phyloP scores from a whole-genome alignment of 92 coral and sea anemone species.

The Epizoanthus fatuus region DNA sequence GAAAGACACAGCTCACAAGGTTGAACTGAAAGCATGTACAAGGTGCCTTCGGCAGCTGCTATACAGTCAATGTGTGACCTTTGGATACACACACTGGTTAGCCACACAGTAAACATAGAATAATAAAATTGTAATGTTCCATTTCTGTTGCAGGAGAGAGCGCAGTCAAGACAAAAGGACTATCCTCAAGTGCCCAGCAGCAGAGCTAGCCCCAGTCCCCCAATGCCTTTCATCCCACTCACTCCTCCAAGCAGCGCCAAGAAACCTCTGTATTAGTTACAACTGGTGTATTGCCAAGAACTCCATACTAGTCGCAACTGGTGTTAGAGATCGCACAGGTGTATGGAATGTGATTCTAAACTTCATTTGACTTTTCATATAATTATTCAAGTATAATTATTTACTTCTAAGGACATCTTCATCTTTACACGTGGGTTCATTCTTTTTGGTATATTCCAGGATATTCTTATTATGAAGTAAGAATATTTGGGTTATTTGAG shows the following conservation, averaged over 20 bases:
- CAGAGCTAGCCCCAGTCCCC: conserved; percentile 75
- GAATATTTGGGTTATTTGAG: too few species aligned
- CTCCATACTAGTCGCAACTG: background rate
- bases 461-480: too few species aligned
- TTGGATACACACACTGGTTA: too few species aligned
- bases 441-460: background rate
- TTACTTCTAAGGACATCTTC: background rate
- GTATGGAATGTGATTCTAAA: background rate
- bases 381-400: background rate
- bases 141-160: conserved; percentile 76
- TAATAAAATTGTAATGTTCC: too few species aligned
- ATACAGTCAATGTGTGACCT: too few species aligned
- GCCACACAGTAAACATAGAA: background rate
- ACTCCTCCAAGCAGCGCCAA: conserved; percentile 98
- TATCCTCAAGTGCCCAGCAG: conserved; percentile 31
- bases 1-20: too few species aligned
- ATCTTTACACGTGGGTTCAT: background rate
- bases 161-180: conserved; percentile 68
- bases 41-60: too few species aligned
- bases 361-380: background rate
- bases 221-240: conserved; percentile 73
- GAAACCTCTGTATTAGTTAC: conserved; percentile 45
- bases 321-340: background rate
- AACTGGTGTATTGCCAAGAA: too few species aligned
- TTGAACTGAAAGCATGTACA: too few species aligned